These are phyloP conservation scores for Autographa pulchrina DNA, from an alignment of 2,888 invertebrate genomes.

Conservation along the genomic window DNA sequence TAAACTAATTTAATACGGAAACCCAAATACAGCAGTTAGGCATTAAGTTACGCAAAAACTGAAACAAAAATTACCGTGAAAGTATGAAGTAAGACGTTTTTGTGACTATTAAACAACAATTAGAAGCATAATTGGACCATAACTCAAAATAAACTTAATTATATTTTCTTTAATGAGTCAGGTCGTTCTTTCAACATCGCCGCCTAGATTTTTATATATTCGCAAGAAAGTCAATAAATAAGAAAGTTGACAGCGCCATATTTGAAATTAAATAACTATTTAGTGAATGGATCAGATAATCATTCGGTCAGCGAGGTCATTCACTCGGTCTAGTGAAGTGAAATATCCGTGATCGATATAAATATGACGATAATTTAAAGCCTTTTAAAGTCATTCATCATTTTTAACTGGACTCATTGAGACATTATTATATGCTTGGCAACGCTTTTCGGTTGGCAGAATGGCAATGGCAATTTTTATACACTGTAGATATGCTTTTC, in stretches of 20 bases:
- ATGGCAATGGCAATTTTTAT: no score
- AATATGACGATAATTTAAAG: neutral
- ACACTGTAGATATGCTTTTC: no score
- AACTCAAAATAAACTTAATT: neutral
- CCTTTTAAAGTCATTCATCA: neutral
- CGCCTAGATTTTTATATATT: conserved; percentile 43
- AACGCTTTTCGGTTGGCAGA: no score
- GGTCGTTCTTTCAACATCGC: conserved; percentile 42
- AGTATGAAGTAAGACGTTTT: conserved; percentile 4
- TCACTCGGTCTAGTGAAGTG: conserved; percentile 68
- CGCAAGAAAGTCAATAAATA: conserved; percentile 67
- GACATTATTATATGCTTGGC: no score
- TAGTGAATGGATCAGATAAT: conserved; percentile 57
- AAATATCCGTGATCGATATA: conserved; percentile 56
- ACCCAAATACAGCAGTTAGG: neutral
- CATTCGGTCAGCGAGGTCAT: conserved; percentile 74
- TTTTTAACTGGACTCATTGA: no score
- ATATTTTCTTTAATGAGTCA: conserved; percentile 25
- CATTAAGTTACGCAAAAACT: conserved; percentile 5
- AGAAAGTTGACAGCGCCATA: conserved; percentile 71
- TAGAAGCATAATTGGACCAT: neutral
- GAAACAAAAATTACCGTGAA: conserved; percentile 2
- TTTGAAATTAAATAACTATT: conserved; percentile 61
- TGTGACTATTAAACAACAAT: neutral
- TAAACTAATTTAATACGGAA: conserved; percentile 1